phyloP scores from a whole-genome alignment of 1,140 invertebrate species.

The Conus betulinus region DNA sequence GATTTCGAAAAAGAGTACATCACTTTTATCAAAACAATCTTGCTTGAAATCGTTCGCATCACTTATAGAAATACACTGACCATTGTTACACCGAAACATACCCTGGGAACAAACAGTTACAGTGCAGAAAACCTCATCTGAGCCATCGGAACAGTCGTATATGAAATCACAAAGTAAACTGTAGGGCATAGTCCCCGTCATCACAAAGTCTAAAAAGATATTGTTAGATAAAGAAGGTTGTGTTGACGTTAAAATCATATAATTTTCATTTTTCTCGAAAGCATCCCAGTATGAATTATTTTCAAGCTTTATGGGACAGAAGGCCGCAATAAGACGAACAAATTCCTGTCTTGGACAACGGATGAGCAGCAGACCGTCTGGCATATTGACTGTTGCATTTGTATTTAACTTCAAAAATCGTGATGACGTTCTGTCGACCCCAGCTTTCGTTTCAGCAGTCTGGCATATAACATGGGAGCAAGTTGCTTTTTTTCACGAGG shows the following conservation, averaged over 20 bases:
- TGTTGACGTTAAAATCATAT: too few species aligned
- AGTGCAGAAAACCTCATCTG: slow-evolving; percentile 12
- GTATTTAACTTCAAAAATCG: background rate
- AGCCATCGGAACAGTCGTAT: background rate
- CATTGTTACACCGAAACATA: background rate
- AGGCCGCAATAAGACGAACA: too few species aligned
- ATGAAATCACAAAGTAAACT: slow-evolving; percentile 19
- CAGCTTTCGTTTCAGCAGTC: too few species aligned
- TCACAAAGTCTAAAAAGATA: background rate
- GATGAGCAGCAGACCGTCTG: too few species aligned
- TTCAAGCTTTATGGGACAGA: background rate
- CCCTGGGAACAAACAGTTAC: background rate
- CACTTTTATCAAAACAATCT: slow-evolving; percentile 3
- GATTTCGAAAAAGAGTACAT: background rate
- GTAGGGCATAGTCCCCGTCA: background rate
- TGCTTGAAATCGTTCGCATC: background rate
- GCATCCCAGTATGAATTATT: too few species aligned
- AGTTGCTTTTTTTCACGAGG: too few species aligned
- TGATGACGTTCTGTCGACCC: too few species aligned
- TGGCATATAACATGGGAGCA: too few species aligned
- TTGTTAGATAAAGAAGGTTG: background rate
- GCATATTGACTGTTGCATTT: too few species aligned
- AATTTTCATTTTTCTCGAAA: background rate
- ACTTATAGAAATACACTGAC: background rate
- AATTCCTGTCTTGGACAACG: background rate